Conservation (phyloP, 2,888 invertebrate species). For the Ennomos erosarius region DNA sequence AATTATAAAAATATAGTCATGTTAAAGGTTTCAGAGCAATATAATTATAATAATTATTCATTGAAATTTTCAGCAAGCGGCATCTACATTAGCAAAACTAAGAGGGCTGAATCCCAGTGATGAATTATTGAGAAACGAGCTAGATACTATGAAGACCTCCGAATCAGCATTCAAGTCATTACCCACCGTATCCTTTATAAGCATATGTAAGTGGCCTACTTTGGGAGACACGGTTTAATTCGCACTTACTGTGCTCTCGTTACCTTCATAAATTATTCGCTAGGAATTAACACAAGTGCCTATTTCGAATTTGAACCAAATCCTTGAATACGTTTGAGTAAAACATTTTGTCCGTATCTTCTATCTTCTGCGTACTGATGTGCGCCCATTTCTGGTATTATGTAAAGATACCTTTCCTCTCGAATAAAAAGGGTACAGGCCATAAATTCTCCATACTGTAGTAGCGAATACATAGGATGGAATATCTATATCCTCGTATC, state of each 20-base stretch:
- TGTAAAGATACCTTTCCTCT: slow-evolving; percentile 23
- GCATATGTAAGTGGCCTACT: slow-evolving; percentile 55
- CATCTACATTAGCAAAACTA: slow-evolving; percentile 53
- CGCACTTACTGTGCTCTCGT: slow-evolving; percentile 12
- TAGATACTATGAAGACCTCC: slow-evolving; percentile 16
- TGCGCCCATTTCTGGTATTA: slow-evolving; percentile 20
- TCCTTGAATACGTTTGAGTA: slow-evolving; percentile 9
- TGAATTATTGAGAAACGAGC: slow-evolving; percentile 55
- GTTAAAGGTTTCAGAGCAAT: too few relatives aligned
- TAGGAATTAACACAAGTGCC: not conserved
- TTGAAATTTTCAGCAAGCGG: slow-evolving; percentile 52
- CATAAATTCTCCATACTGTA: slow-evolving; percentile 24
- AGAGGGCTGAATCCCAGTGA: slow-evolving; percentile 57
- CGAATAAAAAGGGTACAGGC: slow-evolving; percentile 25
- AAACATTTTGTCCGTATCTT: slow-evolving; percentile 19
- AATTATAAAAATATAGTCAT: too few relatives aligned
- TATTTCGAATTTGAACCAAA: slow-evolving; percentile 4
- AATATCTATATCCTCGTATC: slow-evolving; percentile 24
- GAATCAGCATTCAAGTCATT: slow-evolving; percentile 45
- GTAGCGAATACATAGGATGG: slow-evolving; percentile 26
- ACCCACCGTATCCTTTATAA: slow-evolving; percentile 51
- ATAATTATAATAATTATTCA: too few relatives aligned
- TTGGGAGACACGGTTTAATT: slow-evolving; percentile 10
- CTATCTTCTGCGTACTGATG: not conserved
- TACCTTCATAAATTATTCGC: slow-evolving; percentile 23